These are phyloP conservation scores for Agonopterix alstromeriana DNA, from an alignment of 2,888 invertebrate species.

Conservation along the genomic window DNA sequence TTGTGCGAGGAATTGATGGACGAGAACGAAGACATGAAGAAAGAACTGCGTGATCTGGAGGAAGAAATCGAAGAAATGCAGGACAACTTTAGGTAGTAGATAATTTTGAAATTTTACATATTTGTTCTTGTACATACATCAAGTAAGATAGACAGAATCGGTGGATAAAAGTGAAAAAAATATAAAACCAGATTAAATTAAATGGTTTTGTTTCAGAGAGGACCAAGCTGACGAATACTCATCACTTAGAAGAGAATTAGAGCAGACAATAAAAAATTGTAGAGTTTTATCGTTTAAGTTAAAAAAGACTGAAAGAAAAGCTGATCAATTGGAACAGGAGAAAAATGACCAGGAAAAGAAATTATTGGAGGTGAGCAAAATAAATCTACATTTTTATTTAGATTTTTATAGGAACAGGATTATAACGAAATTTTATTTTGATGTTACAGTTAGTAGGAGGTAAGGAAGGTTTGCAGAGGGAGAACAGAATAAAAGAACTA, in stretches of 20 bases:
- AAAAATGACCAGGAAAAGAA: conserved; percentile 85
- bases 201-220: conserved; percentile 78
- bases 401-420: neutral
- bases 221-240: conserved; percentile 98
- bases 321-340: conserved; percentile 91
- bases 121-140: no score
- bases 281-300: conserved; percentile 98
- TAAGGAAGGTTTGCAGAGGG: conserved; percentile 77
- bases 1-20: conserved; percentile 96
- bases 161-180: neutral
- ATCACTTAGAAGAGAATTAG: conserved; percentile 94
- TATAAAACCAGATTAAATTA: neutral
- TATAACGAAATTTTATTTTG: neutral
- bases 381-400: neutral
- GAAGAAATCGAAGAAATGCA: conserved; percentile 99
- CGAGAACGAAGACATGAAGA: conserved; percentile 96
- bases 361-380: conserved; percentile 66
- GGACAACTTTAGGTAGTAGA: conserved; percentile 88
- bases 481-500: conserved; percentile 84
- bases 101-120: neutral
- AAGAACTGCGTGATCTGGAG: conserved; percentile 94
- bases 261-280: conserved; percentile 98
- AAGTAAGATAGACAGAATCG: no score
- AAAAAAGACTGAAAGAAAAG: conserved; percentile 94
- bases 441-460: conserved; percentile 69